Conservation (phyloP, 2,113 vertebrate genomes). For the Pseudolaguvia tuberculata region DNA sequence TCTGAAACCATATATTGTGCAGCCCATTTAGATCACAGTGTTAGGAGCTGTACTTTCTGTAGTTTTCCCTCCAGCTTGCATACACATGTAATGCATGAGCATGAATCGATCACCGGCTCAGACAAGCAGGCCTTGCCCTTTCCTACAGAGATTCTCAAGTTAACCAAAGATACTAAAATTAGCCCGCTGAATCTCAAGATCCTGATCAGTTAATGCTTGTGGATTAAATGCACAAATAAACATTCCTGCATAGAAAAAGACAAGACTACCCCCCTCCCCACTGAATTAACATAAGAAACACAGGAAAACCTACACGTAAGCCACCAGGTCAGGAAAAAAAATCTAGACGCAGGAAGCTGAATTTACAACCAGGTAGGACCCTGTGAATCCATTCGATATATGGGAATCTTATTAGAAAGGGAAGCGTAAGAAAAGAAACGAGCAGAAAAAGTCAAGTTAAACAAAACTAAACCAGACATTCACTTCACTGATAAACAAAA, state of each 20-base stretch:
- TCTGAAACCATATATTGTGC: no score
- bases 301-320: background rate
- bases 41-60: background rate
- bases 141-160: conserved; percentile 11
- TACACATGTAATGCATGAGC: background rate
- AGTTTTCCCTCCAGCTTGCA: conserved; percentile 2
- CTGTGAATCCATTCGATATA: background rate
- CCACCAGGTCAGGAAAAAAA: background rate
- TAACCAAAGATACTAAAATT: background rate
- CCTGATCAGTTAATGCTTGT: background rate
- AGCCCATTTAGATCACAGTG: no score
- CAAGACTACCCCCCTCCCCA: no score
- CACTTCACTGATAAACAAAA: background rate
- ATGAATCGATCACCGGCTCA: background rate
- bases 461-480: conserved; percentile 5
- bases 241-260: background rate
- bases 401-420: background rate
- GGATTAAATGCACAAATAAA: background rate
- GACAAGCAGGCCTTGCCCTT: background rate
- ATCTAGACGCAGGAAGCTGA: background rate
- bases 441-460: background rate
- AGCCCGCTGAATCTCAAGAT: background rate
- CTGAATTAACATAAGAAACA: background rate
- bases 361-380: no score
- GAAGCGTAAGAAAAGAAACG: background rate